phyloP scores from a whole-genome alignment of 2,888 invertebrate species.

The Metalampra italica region DNA sequence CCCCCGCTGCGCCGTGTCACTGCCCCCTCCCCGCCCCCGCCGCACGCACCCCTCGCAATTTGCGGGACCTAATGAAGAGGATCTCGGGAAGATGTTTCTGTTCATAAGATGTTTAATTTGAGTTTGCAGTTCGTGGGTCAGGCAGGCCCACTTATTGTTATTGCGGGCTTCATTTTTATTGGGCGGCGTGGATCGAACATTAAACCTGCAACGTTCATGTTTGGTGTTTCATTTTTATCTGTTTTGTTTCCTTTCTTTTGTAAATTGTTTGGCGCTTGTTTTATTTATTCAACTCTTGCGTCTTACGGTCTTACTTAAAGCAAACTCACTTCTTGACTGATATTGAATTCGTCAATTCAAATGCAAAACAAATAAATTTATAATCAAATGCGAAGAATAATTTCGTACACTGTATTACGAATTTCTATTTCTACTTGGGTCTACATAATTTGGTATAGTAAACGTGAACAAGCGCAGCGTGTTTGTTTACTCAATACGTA shows the following conservation, averaged over 20 bases:
- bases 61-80: constrained; percentile 76
- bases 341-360: too few species aligned
- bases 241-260: background rate
- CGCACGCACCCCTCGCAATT: constrained; percentile 48
- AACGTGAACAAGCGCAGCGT: too few species aligned
- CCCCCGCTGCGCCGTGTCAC: constrained; percentile 54
- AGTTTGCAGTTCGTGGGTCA: constrained; percentile 72
- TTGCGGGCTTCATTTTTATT: constrained; percentile 54
- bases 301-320: too few species aligned
- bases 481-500: too few species aligned
- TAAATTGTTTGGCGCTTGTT: background rate
- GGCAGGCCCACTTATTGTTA: constrained; percentile 65
- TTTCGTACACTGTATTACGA: too few species aligned
- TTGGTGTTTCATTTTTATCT: background rate
- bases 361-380: too few species aligned
- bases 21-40: constrained; percentile 43
- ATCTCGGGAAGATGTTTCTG: constrained; percentile 75
- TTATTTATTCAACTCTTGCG: too few species aligned
- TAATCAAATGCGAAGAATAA: too few species aligned
- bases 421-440: too few species aligned
- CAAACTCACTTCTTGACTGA: too few species aligned
- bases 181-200: constrained; percentile 21
- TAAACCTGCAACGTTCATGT: constrained; percentile 6
- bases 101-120: constrained; percentile 78
- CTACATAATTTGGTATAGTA: too few species aligned